A percentile compares a stretch with the other conserved stretches of the same genome.
phyloP scores from a whole-genome alignment of 2,797 vertebrate genomes.

The Dryobates pubescens region DNA sequence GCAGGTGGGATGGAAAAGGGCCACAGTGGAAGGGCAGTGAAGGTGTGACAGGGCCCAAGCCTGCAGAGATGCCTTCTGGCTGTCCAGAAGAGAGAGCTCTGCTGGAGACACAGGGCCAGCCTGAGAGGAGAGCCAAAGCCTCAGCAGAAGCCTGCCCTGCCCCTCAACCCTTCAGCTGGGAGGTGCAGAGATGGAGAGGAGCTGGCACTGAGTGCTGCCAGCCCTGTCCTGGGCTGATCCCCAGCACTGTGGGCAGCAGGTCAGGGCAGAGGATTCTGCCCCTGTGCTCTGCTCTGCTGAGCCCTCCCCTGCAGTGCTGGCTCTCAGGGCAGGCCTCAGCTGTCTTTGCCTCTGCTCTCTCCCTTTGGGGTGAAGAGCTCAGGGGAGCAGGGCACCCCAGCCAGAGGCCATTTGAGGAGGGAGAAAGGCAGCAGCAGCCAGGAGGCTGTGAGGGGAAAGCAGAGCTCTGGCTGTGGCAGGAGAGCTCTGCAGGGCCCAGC shows the following conservation, averaged over 20 bases:
- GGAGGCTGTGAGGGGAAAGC: conserved; percentile 70
- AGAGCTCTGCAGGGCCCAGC: background rate
- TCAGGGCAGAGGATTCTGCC: too few species aligned
- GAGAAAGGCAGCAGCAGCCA: background rate
- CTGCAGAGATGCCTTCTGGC: background rate
- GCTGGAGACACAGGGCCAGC: background rate
- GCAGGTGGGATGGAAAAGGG: background rate
- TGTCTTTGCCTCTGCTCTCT: background rate
- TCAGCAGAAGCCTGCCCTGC: background rate
- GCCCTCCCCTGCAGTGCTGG: too few species aligned
- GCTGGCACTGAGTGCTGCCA: too few species aligned
- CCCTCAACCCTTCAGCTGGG: too few species aligned
- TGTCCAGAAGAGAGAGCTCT: background rate
- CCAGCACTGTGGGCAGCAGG: too few species aligned
- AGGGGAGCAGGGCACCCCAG: conserved; percentile 57
- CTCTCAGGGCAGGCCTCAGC: background rate
- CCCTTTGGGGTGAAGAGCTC: background rate
- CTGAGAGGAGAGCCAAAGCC: background rate
- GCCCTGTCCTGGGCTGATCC: too few species aligned
- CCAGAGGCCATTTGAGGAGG: conserved; percentile 66
- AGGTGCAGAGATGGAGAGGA: too few species aligned
- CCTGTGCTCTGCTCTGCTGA: too few species aligned
- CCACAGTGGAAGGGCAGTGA: background rate
- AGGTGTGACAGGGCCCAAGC: accelerated
- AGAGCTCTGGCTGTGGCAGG: background rate